These are phyloP conservation scores for Hirtodrosophila cameraria DNA, from an alignment of 2,888 invertebrate species.

Conservation along the genomic window DNA sequence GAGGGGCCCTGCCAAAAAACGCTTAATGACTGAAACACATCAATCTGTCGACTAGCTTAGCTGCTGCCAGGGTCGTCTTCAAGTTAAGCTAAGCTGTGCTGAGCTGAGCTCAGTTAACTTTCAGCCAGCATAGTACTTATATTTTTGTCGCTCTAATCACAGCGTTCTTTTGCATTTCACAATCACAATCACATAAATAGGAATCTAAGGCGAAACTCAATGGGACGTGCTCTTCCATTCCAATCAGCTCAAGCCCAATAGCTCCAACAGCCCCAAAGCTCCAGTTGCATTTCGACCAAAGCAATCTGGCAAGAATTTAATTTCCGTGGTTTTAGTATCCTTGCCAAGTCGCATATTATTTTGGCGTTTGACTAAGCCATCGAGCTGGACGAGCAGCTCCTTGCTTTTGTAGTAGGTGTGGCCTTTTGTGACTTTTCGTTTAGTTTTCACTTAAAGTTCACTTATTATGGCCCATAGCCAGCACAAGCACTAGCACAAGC, in stretches of 20 bases:
- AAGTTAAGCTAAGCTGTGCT: constrained; percentile 10
- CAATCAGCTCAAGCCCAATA: constrained; percentile 44
- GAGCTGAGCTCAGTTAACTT: constrained; percentile 32
- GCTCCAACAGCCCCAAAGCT: constrained; percentile 2
- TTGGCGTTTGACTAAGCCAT: constrained; percentile 45
- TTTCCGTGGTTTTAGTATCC: constrained; percentile 43
- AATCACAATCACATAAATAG: constrained; percentile 71
- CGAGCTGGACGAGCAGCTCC: constrained; percentile 3
- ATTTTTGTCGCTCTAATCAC: constrained; percentile 35
- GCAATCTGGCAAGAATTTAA: constrained; percentile 55
- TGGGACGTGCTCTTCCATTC: constrained; percentile 41
- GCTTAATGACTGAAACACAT: constrained; percentile 69
- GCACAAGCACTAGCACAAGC: background rate
- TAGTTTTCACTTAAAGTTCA: constrained; percentile 59
- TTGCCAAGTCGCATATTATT: constrained; percentile 51
- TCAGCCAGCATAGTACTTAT: constrained; percentile 13
- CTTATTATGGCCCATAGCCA: constrained; percentile 50
- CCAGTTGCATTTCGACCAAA: constrained; percentile 38
- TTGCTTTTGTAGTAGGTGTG: constrained; percentile 39
- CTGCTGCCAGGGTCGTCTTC: constrained; percentile 10
- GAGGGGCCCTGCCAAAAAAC: constrained; percentile 52
- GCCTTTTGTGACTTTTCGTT: constrained; percentile 31
- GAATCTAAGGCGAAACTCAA: constrained; percentile 61
- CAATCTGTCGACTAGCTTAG: constrained; percentile 56
- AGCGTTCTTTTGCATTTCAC: constrained; percentile 62